A percentile compares a stretch with the other conserved stretches of the same genome.
phyloP scores from a whole-genome alignment of 2,797 vertebrate species.

The Orestias chungarensis region DNA sequence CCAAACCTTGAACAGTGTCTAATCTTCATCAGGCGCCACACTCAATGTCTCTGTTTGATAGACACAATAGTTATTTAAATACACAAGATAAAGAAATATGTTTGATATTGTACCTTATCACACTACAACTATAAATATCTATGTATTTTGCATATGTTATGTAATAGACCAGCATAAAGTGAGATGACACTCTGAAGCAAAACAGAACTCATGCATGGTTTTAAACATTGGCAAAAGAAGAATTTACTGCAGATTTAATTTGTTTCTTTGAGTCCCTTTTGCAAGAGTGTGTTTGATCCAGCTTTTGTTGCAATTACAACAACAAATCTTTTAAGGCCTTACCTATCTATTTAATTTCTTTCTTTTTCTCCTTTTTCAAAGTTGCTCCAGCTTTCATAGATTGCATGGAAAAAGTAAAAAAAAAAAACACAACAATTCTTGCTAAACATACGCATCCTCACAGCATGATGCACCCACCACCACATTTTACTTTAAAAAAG shows the following conservation, averaged over 20 bases:
- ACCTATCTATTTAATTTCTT: neutral
- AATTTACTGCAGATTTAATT: no score
- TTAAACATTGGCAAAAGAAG: neutral
- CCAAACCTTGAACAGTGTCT: constrained; percentile 50
- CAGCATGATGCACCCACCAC: neutral
- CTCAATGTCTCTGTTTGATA: constrained; percentile 39
- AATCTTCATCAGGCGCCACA: constrained; percentile 55
- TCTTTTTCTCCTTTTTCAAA: neutral
- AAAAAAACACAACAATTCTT: no score
- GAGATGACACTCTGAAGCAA: neutral
- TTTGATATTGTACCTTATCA: neutral
- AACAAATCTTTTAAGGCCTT: no score
- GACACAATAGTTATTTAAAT: constrained; percentile 28
- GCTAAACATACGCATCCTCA: neutral
- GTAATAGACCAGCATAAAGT: neutral
- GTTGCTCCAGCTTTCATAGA: neutral
- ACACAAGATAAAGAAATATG: neutral
- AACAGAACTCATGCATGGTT: neutral
- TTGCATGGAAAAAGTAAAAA: neutral
- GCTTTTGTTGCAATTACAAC: no score
- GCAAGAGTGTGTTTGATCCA: neutral
- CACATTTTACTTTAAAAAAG: neutral
- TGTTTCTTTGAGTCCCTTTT: no score
- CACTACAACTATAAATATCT: neutral
- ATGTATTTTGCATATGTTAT: neutral